Percentiles rank a stretch among this genome's conserved stretches.
Evolutionary conservation across 1,140 invertebrate genomes (phyloP).

Genomic region (Hormaphis cornu): DNA sequence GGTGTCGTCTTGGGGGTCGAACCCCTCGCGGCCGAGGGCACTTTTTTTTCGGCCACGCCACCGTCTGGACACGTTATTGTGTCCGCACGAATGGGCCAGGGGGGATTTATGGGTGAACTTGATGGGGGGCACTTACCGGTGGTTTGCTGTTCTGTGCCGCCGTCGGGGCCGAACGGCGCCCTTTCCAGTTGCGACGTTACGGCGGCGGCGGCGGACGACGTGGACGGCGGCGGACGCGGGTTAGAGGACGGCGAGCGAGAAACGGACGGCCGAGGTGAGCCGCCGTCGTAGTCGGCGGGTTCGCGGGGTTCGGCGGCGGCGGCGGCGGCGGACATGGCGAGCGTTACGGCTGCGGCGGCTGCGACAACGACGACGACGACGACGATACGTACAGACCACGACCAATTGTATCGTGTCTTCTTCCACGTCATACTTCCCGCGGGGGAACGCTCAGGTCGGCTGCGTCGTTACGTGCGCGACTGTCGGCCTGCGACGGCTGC

Average conservation of each 20-base stretch:
- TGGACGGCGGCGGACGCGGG: not conserved
- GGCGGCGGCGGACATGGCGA: conserved; percentile 19
- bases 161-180: conserved; percentile 19
- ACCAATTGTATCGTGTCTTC: conserved; percentile 32
- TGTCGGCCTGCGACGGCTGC: conserved; percentile 16
- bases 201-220: not conserved
- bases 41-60: too few relatives aligned
- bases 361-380: conserved; percentile 26
- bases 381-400: conserved; percentile 29
- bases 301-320: conserved; percentile 12
- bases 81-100: too few relatives aligned
- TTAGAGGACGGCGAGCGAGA: not conserved
- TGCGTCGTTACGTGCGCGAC: conserved; percentile 26
- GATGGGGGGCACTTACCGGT: conserved; percentile 25
- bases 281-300: too few relatives aligned
- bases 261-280: not conserved
- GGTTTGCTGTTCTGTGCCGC: conserved; percentile 11
- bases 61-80: too few relatives aligned
- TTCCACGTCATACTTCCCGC: conserved; percentile 26
- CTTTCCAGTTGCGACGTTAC: conserved; percentile 23
- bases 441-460: conserved; percentile 26
- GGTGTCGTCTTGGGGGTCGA: too few relatives aligned
- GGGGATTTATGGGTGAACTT: too few relatives aligned
- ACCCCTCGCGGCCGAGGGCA: too few relatives aligned
- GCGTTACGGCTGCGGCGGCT: conserved; percentile 24